Base-by-base conservation (phyloP, 2,113 vertebrate genomes). In the Pseudorectes ferrugineus region DNA sequence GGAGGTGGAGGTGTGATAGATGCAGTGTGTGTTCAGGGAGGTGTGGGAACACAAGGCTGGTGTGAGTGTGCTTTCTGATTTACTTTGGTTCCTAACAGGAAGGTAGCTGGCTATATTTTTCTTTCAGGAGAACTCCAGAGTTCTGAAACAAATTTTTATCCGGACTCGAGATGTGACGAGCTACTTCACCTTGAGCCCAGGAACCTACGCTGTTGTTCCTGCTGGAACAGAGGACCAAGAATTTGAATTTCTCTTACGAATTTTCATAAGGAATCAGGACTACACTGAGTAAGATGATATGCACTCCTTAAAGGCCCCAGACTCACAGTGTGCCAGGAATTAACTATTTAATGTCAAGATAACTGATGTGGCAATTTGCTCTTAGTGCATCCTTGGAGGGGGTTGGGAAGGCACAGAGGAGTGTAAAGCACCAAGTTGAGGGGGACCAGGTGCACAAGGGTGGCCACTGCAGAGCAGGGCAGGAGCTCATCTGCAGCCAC, bases 171-270 rank as follows among this genome's bases (percentile, higher is more conserved):
- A 98, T 5, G 54, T 97, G 79, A 98, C 96, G 16, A 40, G 9
- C 12, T 92, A 14, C 49, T 95, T 93, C 31, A 58, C 2, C 28
- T 59, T 98, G 91, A 95, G 31, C 10, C 96, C 97, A 2, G 98
- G 98, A 49, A 97, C 87, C 35, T 98, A 98, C 1, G 83, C 92
- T 3, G 35, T 97, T 2, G 12, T 95, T 24, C 83, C 95, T 49
- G 58, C 51, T 14, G 25, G 88, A 18, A 5, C n/a, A 35, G 79
- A 70, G 65, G 48, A 76, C 7, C 91, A 70, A 36, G 65, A 91
- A 54, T 94, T 92, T 8, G 59, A 97, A 57, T 98, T 98, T 72
- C 92, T 98, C 55, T 75, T 98, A 36, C 83, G 94, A 31, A 96
- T 98, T 89, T 98, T 98, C 73, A 16, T 90, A 25, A 98, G 94